Conservation (phyloP, 2,797 vertebrate genomes). For the Tapirus indicus region DNA sequence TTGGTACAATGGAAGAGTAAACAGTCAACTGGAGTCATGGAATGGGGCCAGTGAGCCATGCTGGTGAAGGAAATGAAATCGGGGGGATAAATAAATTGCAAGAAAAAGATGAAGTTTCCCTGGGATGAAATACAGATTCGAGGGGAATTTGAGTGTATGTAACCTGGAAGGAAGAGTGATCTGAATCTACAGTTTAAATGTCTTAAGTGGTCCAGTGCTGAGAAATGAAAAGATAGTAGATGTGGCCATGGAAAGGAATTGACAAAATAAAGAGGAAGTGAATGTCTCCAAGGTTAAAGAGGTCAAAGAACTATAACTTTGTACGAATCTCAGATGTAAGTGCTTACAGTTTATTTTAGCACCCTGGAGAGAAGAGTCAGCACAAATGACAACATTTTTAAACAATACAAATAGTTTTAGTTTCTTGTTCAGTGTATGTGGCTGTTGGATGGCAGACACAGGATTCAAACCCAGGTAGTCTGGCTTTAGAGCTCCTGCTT, state of each 20-base stretch:
- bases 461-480: background rate
- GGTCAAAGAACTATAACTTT: background rate
- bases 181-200: background rate
- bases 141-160: background rate
- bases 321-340: background rate
- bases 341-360: background rate
- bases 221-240: background rate
- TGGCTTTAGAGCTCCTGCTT: background rate
- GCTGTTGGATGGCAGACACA: background rate
- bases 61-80: background rate
- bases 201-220: background rate
- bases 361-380: background rate
- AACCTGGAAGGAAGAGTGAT: background rate
- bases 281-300: background rate
- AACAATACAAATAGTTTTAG: background rate
- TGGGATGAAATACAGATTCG: background rate
- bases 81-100: background rate
- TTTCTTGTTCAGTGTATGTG: background rate
- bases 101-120: background rate
- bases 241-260: background rate
- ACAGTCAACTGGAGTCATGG: background rate
- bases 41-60: background rate
- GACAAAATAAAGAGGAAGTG: background rate
- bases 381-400: background rate
- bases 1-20: background rate